These are phyloP conservation scores for Araneus ventricosus DNA, from an alignment of 1,140 invertebrate species.

Conservation along the genomic window DNA sequence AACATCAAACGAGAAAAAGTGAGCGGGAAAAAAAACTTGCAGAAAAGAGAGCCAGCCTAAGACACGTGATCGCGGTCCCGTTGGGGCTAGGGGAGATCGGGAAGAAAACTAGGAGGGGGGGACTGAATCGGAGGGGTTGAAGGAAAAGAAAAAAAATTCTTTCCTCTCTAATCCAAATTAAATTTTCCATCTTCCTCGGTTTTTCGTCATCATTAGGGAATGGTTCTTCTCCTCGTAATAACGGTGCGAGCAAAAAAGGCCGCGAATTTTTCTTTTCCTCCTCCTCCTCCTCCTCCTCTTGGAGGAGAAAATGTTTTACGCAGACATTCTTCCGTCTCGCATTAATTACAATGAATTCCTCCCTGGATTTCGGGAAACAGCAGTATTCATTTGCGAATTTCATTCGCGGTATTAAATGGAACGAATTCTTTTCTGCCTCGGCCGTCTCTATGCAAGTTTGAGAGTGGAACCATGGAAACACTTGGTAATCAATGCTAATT, in stretches of 20 bases:
- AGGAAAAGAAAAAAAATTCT: neutral
- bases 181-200: slow-evolving; percentile 33
- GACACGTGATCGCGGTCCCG: slow-evolving; percentile 19
- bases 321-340: neutral
- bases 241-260: neutral
- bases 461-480: neutral
- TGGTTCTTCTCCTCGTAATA: slow-evolving; percentile 12
- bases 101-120: neutral
- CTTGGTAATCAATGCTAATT: slow-evolving; percentile 30
- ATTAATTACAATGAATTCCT: slow-evolving; percentile 34
- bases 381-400: neutral
- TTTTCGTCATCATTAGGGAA: slow-evolving; percentile 34
- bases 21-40: neutral
- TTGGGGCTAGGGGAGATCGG: neutral
- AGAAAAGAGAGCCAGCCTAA: neutral
- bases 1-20: neutral
- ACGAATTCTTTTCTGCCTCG: neutral
- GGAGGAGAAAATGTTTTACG: neutral
- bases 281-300: too few species aligned
- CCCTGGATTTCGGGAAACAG: neutral
- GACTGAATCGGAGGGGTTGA: neutral
- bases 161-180: slow-evolving; percentile 25
- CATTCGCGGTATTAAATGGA: neutral
- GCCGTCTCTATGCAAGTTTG: neutral
- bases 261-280: neutral